A percentile compares a stretch with the other conserved stretches of the same genome.
Evolutionary conservation across 2,113 vertebrate species (phyloP).

Genomic region (Cololabis saira): DNA sequence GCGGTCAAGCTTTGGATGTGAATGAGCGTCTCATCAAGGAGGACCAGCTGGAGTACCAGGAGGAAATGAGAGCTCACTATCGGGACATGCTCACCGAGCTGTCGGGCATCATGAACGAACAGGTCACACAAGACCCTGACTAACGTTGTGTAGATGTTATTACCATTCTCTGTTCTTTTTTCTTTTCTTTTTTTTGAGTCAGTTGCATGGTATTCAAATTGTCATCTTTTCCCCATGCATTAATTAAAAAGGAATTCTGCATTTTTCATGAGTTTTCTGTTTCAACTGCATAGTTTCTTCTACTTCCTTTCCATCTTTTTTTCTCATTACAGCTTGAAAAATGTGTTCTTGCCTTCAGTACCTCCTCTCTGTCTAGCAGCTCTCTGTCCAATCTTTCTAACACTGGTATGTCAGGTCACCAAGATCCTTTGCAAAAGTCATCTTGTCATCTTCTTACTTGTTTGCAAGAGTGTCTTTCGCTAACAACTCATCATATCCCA

Average conservation of each 20-base stretch:
- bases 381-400: conserved; percentile 91
- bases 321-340: conserved; percentile 85
- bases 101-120: conserved; percentile 94
- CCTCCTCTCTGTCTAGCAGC: conserved; percentile 89
- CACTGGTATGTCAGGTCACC: conserved; percentile 85
- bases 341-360: conserved; percentile 85
- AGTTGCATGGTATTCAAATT: conserved; percentile 8
- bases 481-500: neutral
- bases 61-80: conserved; percentile 96
- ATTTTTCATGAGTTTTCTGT: conserved; percentile 25
- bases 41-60: conserved; percentile 98
- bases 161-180: neutral
- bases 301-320: conserved; percentile 19
- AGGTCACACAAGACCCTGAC: conserved; percentile 82
- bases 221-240: conserved; percentile 15
- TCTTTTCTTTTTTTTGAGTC: neutral
- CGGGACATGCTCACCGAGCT: conserved; percentile 94
- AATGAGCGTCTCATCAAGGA: conserved; percentile 98
- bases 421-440: conserved; percentile 16
- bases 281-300: conserved; percentile 1
- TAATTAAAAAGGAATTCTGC: conserved; percentile 14
- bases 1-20: conserved; percentile 95
- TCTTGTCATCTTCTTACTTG: conserved; percentile 15
- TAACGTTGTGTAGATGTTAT: conserved; percentile 2
- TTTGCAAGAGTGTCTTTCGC: neutral